Evolutionary conservation across 2,113 vertebrate genomes (phyloP).

Genomic region (Morone chrysops): DNA sequence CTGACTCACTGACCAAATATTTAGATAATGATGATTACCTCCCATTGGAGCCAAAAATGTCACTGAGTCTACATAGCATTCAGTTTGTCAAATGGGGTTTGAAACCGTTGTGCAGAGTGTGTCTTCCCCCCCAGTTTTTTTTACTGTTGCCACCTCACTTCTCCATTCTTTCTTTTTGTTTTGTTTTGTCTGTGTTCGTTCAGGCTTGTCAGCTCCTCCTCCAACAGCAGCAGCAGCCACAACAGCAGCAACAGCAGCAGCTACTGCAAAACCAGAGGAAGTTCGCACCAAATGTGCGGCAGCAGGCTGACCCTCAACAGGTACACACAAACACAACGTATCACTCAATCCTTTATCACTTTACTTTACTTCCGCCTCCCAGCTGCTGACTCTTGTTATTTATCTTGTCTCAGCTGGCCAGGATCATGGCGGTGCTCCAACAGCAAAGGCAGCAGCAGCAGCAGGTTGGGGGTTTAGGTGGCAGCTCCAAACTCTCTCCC

Average conservation of each 20-base stretch:
- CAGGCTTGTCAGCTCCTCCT: slow-evolving; percentile 97
- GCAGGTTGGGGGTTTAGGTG: slow-evolving; percentile 82
- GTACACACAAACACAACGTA: slow-evolving; percentile 71
- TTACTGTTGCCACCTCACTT: not conserved
- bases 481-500: slow-evolving; percentile 95
- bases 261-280: slow-evolving; percentile 98
- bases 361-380: not conserved
- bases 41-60: not conserved
- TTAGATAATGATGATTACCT: not conserved
- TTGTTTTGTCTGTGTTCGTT: slow-evolving; percentile 9
- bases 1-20: slow-evolving; percentile 18
- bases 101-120: not conserved
- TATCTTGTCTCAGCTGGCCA: slow-evolving; percentile 84
- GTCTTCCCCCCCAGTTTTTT: not conserved
- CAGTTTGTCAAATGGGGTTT: not conserved
- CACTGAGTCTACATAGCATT: not conserved
- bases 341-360: not conserved
- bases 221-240: slow-evolving; percentile 81
- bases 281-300: slow-evolving; percentile 93
- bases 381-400: not conserved
- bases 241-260: slow-evolving; percentile 88
- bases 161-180: slow-evolving; percentile 25
- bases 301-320: slow-evolving; percentile 96
- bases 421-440: slow-evolving; percentile 94
- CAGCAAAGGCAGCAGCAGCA: slow-evolving; percentile 85